These are phyloP conservation scores for Rhegmatorhina hoffmannsi DNA, from an alignment of 2,113 vertebrate species.

Conservation along the genomic window DNA sequence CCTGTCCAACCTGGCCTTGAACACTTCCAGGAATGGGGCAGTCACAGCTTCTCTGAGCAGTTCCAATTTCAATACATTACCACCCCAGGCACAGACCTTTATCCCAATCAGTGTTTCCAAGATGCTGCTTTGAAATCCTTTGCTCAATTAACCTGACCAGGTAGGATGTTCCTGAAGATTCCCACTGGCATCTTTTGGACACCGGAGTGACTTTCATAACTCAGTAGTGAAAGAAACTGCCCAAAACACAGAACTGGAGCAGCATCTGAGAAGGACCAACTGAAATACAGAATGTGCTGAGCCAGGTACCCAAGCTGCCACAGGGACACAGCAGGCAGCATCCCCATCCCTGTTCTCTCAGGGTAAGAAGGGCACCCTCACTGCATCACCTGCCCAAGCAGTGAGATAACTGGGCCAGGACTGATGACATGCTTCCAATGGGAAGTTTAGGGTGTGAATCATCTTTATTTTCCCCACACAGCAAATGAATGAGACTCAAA, in stretches of 20 bases:
- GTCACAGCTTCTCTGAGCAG: not conserved
- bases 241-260: not conserved
- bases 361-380: not conserved
- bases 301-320: not conserved
- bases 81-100: not conserved
- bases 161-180: not conserved
- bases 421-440: fast-evolving
- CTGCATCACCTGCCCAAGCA: not conserved
- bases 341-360: not conserved
- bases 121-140: not conserved
- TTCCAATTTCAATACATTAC: not conserved
- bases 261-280: not conserved
- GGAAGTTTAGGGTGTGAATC: not conserved
- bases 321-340: not conserved
- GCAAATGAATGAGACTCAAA: not conserved
- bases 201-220: not conserved
- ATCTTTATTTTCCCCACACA: not conserved
- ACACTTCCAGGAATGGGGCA: not conserved
- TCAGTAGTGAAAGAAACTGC: not conserved
- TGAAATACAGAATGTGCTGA: not conserved
- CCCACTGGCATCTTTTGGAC: not conserved
- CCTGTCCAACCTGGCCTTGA: not conserved
- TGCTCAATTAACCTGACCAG: not conserved
- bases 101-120: not conserved
- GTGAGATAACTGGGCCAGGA: not conserved